Evolutionary conservation across 2,888 invertebrate genomes (phyloP).

Genomic region (Pseudolycoriella hygida): DNA sequence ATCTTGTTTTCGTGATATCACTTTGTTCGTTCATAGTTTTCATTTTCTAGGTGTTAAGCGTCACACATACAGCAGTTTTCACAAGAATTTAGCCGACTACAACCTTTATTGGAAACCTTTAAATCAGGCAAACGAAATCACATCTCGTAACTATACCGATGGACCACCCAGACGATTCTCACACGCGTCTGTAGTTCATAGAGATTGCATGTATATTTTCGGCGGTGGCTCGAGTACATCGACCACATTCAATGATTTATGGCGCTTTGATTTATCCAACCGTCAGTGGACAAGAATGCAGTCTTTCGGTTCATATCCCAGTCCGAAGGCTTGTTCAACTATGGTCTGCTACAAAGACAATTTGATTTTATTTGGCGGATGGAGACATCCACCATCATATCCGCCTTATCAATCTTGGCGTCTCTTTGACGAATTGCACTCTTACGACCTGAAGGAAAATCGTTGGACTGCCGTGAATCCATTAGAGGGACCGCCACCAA

Average conservation of each 20-base stretch:
- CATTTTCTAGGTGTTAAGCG: constrained; percentile 52
- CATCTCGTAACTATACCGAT: constrained; percentile 14
- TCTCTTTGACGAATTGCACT: constrained; percentile 82
- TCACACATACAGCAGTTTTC: constrained; percentile 53
- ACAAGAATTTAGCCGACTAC: constrained; percentile 58
- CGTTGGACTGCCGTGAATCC: constrained; percentile 48
- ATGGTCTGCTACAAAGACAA: constrained; percentile 74
- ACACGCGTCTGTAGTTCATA: constrained; percentile 70
- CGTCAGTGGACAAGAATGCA: constrained; percentile 71
- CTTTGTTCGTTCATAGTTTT: too few relatives aligned
- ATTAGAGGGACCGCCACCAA: constrained; percentile 44
- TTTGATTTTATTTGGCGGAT: constrained; percentile 83
- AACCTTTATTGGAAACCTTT: constrained; percentile 57
- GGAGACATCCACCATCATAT: constrained; percentile 80
- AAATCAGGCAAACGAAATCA: constrained; percentile 14
- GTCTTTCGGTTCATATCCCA: constrained; percentile 75
- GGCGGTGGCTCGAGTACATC: constrained; percentile 89
- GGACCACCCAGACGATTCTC: constrained; percentile 63
- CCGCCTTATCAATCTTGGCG: constrained; percentile 72
- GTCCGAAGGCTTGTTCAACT: constrained; percentile 88
- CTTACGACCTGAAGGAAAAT: constrained; percentile 64
- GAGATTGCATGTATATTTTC: constrained; percentile 84
- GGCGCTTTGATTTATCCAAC: constrained; percentile 77
- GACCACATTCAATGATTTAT: constrained; percentile 93
- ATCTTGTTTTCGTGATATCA: constrained; percentile 21